Percentiles rank a stretch among this genome's conserved stretches.
Conservation (phyloP, 2,113 vertebrate genomes). For the Myotis yumanensis region DNA sequence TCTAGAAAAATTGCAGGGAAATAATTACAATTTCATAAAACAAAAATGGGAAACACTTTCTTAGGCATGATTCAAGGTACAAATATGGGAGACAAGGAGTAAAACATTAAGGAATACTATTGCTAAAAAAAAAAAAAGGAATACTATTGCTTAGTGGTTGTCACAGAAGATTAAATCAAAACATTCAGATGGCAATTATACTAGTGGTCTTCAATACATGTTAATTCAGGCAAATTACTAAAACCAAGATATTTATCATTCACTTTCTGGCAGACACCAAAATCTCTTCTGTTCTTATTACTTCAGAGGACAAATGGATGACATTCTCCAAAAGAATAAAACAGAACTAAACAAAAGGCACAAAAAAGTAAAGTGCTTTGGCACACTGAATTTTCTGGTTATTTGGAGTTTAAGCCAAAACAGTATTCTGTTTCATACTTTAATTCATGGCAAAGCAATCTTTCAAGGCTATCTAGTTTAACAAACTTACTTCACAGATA, state of each 20-base stretch:
- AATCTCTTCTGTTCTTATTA: not conserved
- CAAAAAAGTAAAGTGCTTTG: not conserved
- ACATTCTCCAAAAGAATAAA: conserved; percentile 1
- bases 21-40: not conserved
- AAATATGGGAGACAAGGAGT: not conserved
- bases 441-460: not conserved
- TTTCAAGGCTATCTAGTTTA: not conserved
- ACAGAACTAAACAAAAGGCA: not conserved
- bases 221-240: not conserved
- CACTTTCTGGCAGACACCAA: not conserved
- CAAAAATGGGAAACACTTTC: not conserved
- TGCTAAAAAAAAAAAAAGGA: not conserved
- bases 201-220: not conserved
- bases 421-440: not conserved
- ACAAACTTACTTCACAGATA: conserved; percentile 3
- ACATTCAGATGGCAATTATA: not conserved
- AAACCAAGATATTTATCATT: conserved; percentile 10
- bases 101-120: not conserved
- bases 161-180: not conserved
- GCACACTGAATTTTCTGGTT: not conserved
- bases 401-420: not conserved
- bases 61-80: not conserved
- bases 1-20: conserved; percentile 18
- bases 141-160: not conserved
- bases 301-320: not conserved